These are phyloP conservation scores for Parambassis ranga DNA, from an alignment of 2,797 vertebrate species.

Conservation along the genomic window DNA sequence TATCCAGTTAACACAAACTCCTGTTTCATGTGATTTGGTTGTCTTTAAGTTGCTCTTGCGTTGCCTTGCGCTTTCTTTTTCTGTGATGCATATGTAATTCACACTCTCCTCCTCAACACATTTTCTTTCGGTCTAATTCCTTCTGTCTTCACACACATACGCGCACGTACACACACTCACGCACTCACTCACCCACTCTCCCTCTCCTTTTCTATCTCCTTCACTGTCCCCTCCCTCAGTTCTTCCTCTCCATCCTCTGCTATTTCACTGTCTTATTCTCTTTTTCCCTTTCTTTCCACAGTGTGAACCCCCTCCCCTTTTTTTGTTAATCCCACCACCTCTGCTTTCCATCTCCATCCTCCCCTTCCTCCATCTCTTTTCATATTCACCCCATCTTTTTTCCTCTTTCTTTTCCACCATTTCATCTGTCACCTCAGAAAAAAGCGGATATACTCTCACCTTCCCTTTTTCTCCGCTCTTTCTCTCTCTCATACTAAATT, in stretches of 20 bases:
- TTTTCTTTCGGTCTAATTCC: conserved; percentile 80
- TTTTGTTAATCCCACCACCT: conserved; percentile 59
- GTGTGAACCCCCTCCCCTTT: conserved; percentile 47
- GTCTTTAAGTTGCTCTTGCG: conserved; percentile 18
- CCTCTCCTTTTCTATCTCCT: conserved; percentile 60
- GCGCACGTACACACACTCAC: conserved; percentile 14
- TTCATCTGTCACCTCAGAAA: conserved; percentile 9
- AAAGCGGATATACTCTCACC: conserved; percentile 45
- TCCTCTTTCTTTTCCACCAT: conserved; percentile 12
- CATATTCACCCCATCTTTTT: conserved; percentile 59
- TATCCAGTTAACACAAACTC: conserved; percentile 20
- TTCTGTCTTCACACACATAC: conserved; percentile 67
- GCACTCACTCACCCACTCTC: conserved; percentile 52
- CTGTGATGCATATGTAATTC: conserved; percentile 79
- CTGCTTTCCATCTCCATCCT: conserved; percentile 64
- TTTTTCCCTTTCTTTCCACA: conserved; percentile 58
- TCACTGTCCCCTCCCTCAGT: conserved; percentile 68
- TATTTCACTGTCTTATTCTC: conserved; percentile 66
- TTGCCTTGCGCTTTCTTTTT: conserved; percentile 54
- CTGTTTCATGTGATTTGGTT: conserved; percentile 7
- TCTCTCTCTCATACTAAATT: conserved; percentile 59
- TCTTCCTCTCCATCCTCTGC: conserved; percentile 70
- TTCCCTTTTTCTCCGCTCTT: conserved; percentile 50
- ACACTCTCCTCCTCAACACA: conserved; percentile 77
- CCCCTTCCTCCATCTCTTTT: conserved; percentile 46